Conservation (phyloP, 2,797 vertebrate genomes). For the Enteromius viviparus region DNA sequence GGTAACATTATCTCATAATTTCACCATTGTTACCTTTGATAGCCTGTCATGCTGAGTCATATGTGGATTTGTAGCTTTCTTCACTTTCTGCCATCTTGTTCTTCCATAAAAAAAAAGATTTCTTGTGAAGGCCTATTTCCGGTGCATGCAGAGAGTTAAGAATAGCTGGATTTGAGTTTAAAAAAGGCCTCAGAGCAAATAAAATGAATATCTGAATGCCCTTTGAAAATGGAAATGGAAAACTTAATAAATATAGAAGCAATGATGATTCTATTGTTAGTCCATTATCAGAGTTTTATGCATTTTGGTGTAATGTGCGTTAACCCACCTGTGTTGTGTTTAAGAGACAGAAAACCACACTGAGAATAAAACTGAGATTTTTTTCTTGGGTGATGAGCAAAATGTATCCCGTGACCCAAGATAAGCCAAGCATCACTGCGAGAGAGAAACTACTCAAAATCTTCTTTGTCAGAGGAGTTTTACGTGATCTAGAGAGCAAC, state of each 20-base stretch:
- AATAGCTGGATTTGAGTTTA: conserved; percentile 38
- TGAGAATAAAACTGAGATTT: conserved; percentile 60
- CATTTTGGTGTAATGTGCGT: background rate
- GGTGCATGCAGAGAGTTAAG: background rate
- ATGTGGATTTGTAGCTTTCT: conserved; percentile 7
- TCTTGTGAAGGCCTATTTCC: conserved; percentile 18
- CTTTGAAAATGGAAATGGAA: conserved; percentile 54
- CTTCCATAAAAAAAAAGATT: conserved; percentile 36
- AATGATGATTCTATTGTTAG: background rate
- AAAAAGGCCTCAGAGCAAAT: conserved; percentile 61
- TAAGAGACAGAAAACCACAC: conserved; percentile 75
- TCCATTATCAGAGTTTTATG: background rate
- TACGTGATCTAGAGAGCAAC: conserved; percentile 64
- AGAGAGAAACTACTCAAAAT: conserved; percentile 68
- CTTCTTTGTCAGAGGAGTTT: conserved; percentile 64
- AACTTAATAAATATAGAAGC: background rate
- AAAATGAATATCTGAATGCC: conserved; percentile 73
- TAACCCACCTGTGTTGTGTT: conserved; percentile 76
- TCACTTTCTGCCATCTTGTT: background rate
- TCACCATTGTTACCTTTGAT: background rate
- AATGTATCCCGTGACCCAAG: conserved; percentile 75
- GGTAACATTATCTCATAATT: background rate
- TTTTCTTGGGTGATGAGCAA: conserved; percentile 63
- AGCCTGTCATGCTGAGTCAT: background rate
- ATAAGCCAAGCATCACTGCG: conserved; percentile 70